Evolutionary conservation across 2,113 vertebrate genomes (phyloP).

Genomic region (Montifringilla adamsi): DNA sequence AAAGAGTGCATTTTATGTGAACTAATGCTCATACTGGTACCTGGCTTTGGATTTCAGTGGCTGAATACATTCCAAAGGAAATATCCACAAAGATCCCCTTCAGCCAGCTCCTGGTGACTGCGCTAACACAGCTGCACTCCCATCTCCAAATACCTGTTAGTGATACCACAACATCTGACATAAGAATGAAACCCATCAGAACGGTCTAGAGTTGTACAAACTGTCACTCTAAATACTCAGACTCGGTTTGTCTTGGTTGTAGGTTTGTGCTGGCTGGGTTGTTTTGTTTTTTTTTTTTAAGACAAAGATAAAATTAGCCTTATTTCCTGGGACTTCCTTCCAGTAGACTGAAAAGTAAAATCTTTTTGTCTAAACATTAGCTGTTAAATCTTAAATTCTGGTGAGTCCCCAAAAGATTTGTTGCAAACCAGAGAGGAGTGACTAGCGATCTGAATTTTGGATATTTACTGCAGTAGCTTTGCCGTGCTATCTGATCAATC

Average conservation of each 20-base stretch:
- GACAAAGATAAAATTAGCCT: neutral
- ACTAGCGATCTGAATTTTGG: neutral
- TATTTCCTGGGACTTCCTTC: neutral
- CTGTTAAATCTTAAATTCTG: neutral
- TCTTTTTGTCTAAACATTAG: neutral
- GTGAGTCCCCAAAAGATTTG: neutral
- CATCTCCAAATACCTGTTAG: neutral
- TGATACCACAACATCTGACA: neutral
- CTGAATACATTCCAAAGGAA: constrained; percentile 48
- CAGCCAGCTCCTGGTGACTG: neutral
- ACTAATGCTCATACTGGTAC: neutral
- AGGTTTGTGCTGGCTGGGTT: neutral
- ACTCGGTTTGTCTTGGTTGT: neutral
- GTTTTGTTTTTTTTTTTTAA: neutral
- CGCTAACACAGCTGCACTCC: neutral
- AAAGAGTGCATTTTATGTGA: neutral
- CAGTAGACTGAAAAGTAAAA: neutral
- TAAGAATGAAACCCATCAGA: neutral
- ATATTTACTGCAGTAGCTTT: neutral
- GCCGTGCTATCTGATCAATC: rapidly evolving
- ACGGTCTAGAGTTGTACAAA: neutral
- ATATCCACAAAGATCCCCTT: neutral
- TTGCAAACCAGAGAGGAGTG: neutral
- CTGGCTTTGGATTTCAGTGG: constrained; percentile 27
- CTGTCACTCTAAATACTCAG: neutral